These are phyloP conservation scores for Aptenodytes forsteri DNA, from an alignment of 2,113 vertebrate species.

Conservation along the genomic window DNA sequence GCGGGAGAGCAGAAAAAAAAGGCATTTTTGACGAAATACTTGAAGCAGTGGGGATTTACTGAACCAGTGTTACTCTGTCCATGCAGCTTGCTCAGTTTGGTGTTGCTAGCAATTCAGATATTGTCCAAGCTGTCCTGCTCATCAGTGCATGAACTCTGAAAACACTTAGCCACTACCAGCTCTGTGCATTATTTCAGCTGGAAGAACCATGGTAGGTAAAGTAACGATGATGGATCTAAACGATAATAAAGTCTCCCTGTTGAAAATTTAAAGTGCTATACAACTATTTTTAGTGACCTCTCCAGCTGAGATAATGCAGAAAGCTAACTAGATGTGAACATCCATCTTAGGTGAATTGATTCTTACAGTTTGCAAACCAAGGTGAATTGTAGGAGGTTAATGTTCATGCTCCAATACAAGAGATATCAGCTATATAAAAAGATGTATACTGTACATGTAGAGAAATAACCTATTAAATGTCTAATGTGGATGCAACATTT, in stretches of 20 bases:
- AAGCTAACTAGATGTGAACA: slow-evolving; percentile 53
- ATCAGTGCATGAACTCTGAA: slow-evolving; percentile 61
- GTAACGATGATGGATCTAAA: slow-evolving; percentile 59
- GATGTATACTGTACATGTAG: not conserved
- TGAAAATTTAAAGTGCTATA: slow-evolving; percentile 62
- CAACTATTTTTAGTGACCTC: slow-evolving; percentile 70
- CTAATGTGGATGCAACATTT: not conserved
- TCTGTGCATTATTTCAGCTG: slow-evolving; percentile 66
- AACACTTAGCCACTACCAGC: slow-evolving; percentile 59
- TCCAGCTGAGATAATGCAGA: slow-evolving; percentile 66
- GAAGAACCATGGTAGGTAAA: slow-evolving; percentile 44
- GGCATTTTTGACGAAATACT: not conserved
- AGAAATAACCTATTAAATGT: slow-evolving; percentile 18
- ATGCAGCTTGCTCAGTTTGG: slow-evolving; percentile 27
- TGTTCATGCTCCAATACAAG: slow-evolving; percentile 15
- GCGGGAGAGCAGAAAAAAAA: not conserved
- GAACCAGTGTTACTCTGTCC: not conserved
- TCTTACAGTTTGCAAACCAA: slow-evolving; percentile 42
- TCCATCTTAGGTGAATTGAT: slow-evolving; percentile 39
- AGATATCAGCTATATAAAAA: not conserved
- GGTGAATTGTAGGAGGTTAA: slow-evolving; percentile 52
- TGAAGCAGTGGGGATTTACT: slow-evolving; percentile 19
- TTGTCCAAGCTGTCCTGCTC: slow-evolving; percentile 54
- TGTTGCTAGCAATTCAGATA: slow-evolving; percentile 42
- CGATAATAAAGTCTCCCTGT: slow-evolving; percentile 56